These are phyloP conservation scores for Colletes latitarsis DNA, from an alignment of 1,140 invertebrate species.

Conservation along the genomic window DNA sequence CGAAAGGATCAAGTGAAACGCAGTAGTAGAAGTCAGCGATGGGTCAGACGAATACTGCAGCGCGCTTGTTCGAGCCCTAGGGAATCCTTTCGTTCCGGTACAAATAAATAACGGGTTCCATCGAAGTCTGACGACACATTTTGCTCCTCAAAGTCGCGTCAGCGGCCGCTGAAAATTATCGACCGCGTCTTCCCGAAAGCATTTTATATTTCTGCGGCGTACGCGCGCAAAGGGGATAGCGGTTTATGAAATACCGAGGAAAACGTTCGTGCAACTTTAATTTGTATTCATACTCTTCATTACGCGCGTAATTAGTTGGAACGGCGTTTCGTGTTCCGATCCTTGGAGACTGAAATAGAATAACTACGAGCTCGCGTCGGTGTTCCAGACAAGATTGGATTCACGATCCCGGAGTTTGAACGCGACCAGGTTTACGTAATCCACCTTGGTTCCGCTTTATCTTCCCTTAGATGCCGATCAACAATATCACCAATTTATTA, in stretches of 20 bases:
- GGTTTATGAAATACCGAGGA: conserved; percentile 2
- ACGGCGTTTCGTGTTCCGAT: conserved; percentile 19
- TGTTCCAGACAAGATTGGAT: conserved; percentile 35
- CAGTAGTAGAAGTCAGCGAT: background rate
- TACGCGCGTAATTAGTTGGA: conserved; percentile 34
- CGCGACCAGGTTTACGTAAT: conserved; percentile 31
- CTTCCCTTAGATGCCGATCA: background rate
- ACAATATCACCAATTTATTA: background rate
- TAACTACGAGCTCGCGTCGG: conserved; percentile 6
- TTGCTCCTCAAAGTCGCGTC: background rate
- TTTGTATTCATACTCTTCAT: conserved; percentile 45
- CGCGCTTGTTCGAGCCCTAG: background rate
- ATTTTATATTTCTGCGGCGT: conserved; percentile 5
- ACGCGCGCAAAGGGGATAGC: background rate
- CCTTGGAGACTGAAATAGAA: conserved; percentile 27
- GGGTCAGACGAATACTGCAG: background rate
- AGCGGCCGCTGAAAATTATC: background rate
- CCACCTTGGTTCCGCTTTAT: background rate
- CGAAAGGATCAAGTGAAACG: too few species aligned
- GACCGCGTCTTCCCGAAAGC: background rate
- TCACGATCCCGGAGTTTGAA: conserved; percentile 11
- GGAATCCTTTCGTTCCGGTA: background rate
- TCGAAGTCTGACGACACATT: background rate
- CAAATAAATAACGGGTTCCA: background rate
- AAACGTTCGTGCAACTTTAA: conserved; percentile 20